A percentile compares a stretch with the other conserved stretches of the same genome.
phyloP scores from a whole-genome alignment of 2,888 invertebrate genomes.

The Zele albiditarsus region DNA sequence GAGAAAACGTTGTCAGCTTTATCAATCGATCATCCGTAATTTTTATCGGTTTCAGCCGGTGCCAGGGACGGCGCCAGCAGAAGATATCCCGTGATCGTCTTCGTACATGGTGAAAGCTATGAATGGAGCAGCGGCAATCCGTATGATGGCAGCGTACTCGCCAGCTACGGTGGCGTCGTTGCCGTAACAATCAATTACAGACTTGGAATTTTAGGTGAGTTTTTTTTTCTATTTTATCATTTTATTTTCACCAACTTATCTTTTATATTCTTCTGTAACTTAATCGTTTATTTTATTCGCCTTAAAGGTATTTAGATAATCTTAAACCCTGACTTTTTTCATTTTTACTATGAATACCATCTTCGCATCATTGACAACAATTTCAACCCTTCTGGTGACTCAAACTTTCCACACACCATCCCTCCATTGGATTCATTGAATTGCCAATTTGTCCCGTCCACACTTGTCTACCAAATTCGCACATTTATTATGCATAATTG shows the following conservation, averaged over 20 bases:
- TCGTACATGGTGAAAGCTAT: constrained; percentile 96
- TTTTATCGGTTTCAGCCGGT: constrained; percentile 56
- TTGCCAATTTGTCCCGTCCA: not conserved
- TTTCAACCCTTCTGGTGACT: not conserved
- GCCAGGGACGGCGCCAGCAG: constrained; percentile 69
- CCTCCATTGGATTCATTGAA: not conserved
- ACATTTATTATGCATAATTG: too few species aligned
- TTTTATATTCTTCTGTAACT: not conserved
- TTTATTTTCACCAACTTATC: not conserved
- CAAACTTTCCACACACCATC: not conserved
- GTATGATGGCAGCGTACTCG: constrained; percentile 96
- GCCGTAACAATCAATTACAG: constrained; percentile 91
- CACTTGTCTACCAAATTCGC: not conserved
- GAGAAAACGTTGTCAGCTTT: constrained; percentile 28
- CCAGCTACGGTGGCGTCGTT: constrained; percentile 92
- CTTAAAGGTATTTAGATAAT: not conserved
- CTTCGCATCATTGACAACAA: not conserved
- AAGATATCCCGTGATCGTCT: constrained; percentile 92
- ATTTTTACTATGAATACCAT: not conserved
- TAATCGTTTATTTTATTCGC: not conserved
- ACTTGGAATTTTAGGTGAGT: constrained; percentile 85
- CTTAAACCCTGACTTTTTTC: not conserved
- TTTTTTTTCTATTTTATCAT: constrained; percentile 24
- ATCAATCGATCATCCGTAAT: constrained; percentile 61
- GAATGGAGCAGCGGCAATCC: constrained; percentile 99